Evolutionary conservation across 2,888 invertebrate genomes (phyloP), one percentile per base, ranked within the genome.

Genomic region (Didymodactylos carnosus): DNA sequence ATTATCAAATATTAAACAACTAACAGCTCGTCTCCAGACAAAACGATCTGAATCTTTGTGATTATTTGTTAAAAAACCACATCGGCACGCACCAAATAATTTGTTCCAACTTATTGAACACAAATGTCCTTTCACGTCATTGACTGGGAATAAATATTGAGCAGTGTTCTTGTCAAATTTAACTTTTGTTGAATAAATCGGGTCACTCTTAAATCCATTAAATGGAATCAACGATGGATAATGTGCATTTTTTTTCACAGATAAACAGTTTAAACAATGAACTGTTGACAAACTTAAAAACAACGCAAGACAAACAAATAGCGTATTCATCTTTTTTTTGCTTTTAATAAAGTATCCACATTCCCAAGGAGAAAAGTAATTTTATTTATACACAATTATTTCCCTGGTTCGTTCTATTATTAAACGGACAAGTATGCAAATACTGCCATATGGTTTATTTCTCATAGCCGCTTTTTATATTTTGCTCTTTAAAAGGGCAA

Each of bases 21-120:
- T 70, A 39, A 49, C 39, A 29, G 51, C 49, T 49, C 73, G 43
- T 51, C 73, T 39, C 70, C 70, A 73, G 3, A 73, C 51, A 35
- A 73, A 73, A 25, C 73, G 40, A 71, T 73, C 73, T 0, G 73
- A 73, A 46, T 73, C 73, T 70, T 71, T 70, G 35, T 73, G 73
- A 51, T 70, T 70, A 51, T 41, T 51, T 27, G 70, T 73, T 23
- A 73, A 53, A 40, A 51, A 69, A 39, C 73, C 73, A 62, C 73
- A 73, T 19, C 73, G 73, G 71, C 51, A 70, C 14, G 73, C 51
- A 29, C 73, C 73, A 27, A 29, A 70, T 62, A 73, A 35, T 71
- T 73, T 73, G 39, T 73, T 73, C 73, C 73, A 73, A 35, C 70
- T 70, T 35, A 51, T 53, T 39, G 70, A 70, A 70, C 73, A 73